phyloP scores from a whole-genome alignment of 2,113 vertebrate species.

The Ranitomeya imitator region DNA sequence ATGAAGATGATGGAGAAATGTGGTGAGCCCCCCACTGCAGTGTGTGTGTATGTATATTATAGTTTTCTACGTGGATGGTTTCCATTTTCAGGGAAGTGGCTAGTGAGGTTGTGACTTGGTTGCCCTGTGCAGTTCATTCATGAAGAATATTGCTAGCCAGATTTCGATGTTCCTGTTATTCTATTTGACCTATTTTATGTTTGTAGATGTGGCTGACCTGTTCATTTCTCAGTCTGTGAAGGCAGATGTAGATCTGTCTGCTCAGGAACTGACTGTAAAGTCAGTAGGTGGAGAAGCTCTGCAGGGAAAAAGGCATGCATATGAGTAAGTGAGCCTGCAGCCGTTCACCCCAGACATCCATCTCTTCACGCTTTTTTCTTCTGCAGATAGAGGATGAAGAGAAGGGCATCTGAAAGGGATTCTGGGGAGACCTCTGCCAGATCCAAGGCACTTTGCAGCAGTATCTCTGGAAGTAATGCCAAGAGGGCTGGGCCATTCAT shows the following conservation, averaged over 20 bases:
- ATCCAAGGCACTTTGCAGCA: constrained; percentile 88
- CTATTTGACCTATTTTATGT: background rate
- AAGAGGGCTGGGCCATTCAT: constrained; percentile 97
- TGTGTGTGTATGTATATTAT: no score
- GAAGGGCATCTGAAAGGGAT: constrained; percentile 91
- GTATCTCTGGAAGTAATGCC: constrained; percentile 91
- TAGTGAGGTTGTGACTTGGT: background rate
- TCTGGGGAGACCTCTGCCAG: constrained; percentile 90
- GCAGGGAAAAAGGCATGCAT: constrained; percentile 25
- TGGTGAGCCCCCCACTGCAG: no score
- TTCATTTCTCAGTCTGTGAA: background rate
- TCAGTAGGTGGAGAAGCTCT: constrained; percentile 56
- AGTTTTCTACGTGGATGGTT: background rate
- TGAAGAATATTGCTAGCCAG: background rate
- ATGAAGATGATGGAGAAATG: no score
- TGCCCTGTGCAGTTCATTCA: background rate
- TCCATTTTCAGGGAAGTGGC: background rate
- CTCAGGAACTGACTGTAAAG: constrained; percentile 52
- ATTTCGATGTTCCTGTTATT: background rate
- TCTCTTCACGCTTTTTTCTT: constrained; percentile 58
- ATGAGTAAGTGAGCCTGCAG: constrained; percentile 19
- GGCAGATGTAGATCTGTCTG: constrained; percentile 21
- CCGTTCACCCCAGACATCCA: background rate
- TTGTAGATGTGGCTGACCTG: background rate
- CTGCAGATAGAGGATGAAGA: constrained; percentile 92